phyloP scores from a whole-genome alignment of 1,140 invertebrate genomes.

The Aplysia californica region DNA sequence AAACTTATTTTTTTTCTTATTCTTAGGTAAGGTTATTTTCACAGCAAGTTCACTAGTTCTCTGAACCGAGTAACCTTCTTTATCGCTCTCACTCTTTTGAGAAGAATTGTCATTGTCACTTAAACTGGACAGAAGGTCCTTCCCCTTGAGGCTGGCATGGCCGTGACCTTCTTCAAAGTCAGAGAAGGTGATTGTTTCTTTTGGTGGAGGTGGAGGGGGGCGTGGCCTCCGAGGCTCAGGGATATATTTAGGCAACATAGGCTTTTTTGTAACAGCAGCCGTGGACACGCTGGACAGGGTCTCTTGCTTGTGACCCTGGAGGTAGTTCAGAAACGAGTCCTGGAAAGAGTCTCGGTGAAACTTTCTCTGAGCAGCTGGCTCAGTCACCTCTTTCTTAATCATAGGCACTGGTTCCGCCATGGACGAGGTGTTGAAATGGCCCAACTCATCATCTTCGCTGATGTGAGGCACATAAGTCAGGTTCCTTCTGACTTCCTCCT shows the following conservation, averaged over 20 bases:
- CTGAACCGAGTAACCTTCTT: conserved; percentile 35
- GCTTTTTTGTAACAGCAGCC: conserved; percentile 55
- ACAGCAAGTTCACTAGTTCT: conserved; percentile 46
- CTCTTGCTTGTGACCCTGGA: conserved; percentile 64
- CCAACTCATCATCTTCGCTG: conserved; percentile 38
- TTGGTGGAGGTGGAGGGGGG: conserved; percentile 16
- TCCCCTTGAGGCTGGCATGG: conserved; percentile 42
- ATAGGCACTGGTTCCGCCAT: conserved; percentile 4
- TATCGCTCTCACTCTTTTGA: conserved; percentile 28
- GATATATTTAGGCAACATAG: conserved; percentile 62
- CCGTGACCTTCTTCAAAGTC: conserved; percentile 35
- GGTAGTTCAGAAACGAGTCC: conserved; percentile 61
- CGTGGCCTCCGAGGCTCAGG: conserved; percentile 52
- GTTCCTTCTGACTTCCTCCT: conserved; percentile 21
- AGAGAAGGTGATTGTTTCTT: conserved; percentile 21
- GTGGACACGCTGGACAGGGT: conserved; percentile 63
- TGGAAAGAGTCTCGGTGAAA: conserved; percentile 56
- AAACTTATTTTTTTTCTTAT: conserved; percentile 21
- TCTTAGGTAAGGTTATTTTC: conserved; percentile 46
- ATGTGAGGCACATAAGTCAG: conserved; percentile 25
- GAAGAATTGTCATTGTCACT: conserved; percentile 39
- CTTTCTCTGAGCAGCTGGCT: conserved; percentile 8
- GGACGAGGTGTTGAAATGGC: conserved; percentile 30
- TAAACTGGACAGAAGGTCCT: conserved; percentile 37
- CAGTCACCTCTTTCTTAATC: neutral